Base-by-base conservation (phyloP, 2,888 invertebrate species). In the Syritta pipiens region DNA sequence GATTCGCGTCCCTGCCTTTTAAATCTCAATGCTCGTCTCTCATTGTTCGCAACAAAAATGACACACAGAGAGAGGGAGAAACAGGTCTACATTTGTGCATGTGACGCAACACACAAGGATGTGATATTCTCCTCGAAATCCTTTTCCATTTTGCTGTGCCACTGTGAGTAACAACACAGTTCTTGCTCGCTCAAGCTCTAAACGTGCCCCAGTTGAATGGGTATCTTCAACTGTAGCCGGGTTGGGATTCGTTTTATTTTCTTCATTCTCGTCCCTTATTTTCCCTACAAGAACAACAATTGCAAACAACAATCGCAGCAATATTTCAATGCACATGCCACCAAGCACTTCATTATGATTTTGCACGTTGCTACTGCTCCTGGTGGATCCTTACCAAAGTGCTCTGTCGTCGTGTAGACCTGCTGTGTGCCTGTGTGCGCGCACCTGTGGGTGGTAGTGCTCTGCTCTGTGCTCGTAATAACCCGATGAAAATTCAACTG, bases 401-500 rank as follows among this genome's bases (percentile, higher is more conserved):
- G 14, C 44, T 17, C n/a, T 46, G 28, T 44, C 10, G 32, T 32
- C 4, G 42, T 9, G 19, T 35, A 17, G 4, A 9, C 1, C 35
- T 62, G 4, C 42, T 28, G 19, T 42, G 26, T 19, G 6, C 55
- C 10, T 30, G 6, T 63, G 19, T 46, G 42, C 59, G 22, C 37
- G 35, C 57, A 53, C 51, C 60, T 71, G 46, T 46, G 30, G 12
- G 14, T 17, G 37, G 17, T 17, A 17, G 17, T 53, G 53, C 4
- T 53, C 44, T n/a, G n/a, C n/a, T n/a, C n/a, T n/a, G n/a, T n/a
- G n/a, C 42, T 62, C 55, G 62, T 49, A 63, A 57, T 69, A 76
- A 69, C 67, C 30, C 67, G 57, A 74, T 79, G 72, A 44, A 74
- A 79, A 74, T 62, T 79, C 79, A 79, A 79, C 79, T 79, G 62